phyloP scores from a whole-genome alignment of 2,113 vertebrate genomes.

The Rhombomys opimus region DNA sequence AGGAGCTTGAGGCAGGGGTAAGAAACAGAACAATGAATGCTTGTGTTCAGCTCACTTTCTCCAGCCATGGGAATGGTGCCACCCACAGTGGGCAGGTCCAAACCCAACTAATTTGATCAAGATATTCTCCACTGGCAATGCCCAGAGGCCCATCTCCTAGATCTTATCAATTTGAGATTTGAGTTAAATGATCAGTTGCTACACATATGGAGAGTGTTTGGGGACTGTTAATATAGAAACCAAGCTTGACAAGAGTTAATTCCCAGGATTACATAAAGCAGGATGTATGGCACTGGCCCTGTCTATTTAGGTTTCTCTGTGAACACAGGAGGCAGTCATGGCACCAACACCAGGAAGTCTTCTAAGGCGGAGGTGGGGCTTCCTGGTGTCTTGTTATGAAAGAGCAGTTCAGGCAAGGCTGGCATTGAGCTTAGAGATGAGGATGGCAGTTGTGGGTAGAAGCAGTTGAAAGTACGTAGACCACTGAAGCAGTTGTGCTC shows the following conservation, averaged over 20 bases:
- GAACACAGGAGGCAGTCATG: constrained; percentile 62
- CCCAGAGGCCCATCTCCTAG: not conserved
- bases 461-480: not conserved
- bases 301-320: constrained; percentile 58
- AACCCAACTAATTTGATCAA: not conserved
- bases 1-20: not conserved
- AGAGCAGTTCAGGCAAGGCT: not conserved
- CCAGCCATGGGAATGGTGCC: not conserved
- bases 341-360: not conserved
- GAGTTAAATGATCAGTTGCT: not conserved
- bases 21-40: not conserved
- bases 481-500: not conserved
- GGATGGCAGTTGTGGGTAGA: not conserved
- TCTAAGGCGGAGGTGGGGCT: constrained; percentile 21
- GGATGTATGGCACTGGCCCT: constrained; percentile 73
- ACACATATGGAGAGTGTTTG: not conserved
- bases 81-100: not conserved
- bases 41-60: not conserved
- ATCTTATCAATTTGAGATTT: not conserved
- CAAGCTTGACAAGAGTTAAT: constrained; percentile 85
- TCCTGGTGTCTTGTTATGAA: not conserved
- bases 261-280: constrained; percentile 80
- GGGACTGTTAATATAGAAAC: constrained; percentile 76
- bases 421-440: not conserved
- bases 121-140: not conserved